Percentiles rank a stretch among this genome's conserved stretches.
Evolutionary conservation across 2,797 vertebrate genomes (phyloP).

Genomic region (Huso huso): DNA sequence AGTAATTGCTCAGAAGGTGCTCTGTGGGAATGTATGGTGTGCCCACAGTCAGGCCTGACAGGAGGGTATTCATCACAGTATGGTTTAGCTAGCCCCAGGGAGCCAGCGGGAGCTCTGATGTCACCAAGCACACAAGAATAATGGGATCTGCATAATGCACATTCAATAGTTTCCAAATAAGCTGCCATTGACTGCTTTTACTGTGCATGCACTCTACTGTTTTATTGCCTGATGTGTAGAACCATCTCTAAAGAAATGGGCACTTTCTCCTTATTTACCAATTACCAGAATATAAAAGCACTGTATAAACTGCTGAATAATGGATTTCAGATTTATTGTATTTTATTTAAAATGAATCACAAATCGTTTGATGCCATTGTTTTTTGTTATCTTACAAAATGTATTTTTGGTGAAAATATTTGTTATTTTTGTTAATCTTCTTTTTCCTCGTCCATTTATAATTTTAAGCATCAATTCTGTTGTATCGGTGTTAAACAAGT

Average conservation of each 20-base stretch:
- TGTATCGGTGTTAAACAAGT: too few species aligned
- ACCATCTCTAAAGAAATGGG: slow-evolving; percentile 26
- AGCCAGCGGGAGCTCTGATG: slow-evolving; percentile 23
- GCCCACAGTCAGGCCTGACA: slow-evolving; percentile 16
- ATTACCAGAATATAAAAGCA: slow-evolving; percentile 38
- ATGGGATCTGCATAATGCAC: slow-evolving; percentile 43
- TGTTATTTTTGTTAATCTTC: too few species aligned
- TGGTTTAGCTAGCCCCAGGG: slow-evolving; percentile 13
- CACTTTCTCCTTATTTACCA: slow-evolving; percentile 34
- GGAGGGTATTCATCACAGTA: slow-evolving; percentile 26
- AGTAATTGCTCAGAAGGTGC: slow-evolving; percentile 11
- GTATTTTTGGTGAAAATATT: too few species aligned
- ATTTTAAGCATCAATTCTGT: too few species aligned
- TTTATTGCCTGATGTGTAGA: slow-evolving; percentile 35
- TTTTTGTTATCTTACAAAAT: too few species aligned
- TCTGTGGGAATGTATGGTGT: slow-evolving; percentile 3
- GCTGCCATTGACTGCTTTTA: background rate
- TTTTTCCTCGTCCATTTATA: too few species aligned
- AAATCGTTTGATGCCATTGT: too few species aligned
- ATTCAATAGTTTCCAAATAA: slow-evolving; percentile 13
- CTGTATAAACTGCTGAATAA: slow-evolving; percentile 37
- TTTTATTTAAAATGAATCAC: background rate
- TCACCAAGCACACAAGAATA: slow-evolving; percentile 38
- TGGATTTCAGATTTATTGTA: slow-evolving; percentile 27
- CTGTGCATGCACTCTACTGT: slow-evolving; percentile 15